phyloP scores from a whole-genome alignment of 1,140 invertebrate species.

The Periplaneta americana region DNA sequence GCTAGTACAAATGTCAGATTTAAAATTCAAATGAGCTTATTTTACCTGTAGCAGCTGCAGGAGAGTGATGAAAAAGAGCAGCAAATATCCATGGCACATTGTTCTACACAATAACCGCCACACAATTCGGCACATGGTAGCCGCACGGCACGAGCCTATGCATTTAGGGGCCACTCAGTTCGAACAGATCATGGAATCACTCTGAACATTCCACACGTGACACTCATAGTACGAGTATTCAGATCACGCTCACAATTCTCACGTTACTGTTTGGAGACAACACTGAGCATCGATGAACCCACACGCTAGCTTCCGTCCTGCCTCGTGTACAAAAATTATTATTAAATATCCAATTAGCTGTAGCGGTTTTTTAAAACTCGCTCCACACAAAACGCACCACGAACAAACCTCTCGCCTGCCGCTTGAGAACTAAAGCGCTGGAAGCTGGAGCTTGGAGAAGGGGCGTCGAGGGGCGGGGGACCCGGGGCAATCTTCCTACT shows the following conservation, averaged over 20 bases:
- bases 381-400: not conserved
- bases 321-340: not conserved
- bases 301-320: not conserved
- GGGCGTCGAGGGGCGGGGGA: not conserved
- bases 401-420: not conserved
- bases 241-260: not conserved
- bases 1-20: not conserved
- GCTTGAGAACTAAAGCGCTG: not conserved
- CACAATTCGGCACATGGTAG: slow-evolving; percentile 4
- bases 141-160: not conserved
- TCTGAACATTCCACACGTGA: not conserved
- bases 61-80: not conserved
- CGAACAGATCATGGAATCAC: not conserved
- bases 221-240: not conserved
- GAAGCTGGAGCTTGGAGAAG: not conserved
- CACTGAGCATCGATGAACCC: not conserved
- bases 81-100: slow-evolving; percentile 1
- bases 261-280: not conserved
- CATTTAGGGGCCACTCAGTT: not conserved
- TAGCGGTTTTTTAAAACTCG: not conserved
- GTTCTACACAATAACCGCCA: slow-evolving; percentile 1
- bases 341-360: not conserved
- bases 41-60: slow-evolving; percentile 7
- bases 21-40: not conserved
- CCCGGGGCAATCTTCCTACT: not conserved